Percentiles rank a stretch among this genome's conserved stretches.
Evolutionary conservation across 2,113 vertebrate genomes (phyloP).

Genomic region (Pituophis catenifer): DNA sequence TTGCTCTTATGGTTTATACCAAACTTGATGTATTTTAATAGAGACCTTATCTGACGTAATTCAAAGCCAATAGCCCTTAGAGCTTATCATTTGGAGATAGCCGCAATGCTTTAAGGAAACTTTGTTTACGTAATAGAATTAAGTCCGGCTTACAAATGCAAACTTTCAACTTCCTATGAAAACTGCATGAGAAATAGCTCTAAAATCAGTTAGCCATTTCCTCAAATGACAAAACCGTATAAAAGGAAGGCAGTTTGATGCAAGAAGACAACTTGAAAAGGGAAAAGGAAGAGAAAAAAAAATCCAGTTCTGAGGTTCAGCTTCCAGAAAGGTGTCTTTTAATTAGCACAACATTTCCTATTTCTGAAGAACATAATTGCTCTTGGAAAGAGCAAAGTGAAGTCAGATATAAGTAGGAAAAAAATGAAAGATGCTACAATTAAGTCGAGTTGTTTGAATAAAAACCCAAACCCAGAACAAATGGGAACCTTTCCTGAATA

Average conservation of each 20-base stretch:
- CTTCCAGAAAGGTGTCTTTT: slow-evolving; percentile 53
- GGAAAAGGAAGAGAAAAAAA: slow-evolving; percentile 29
- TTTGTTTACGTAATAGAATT: slow-evolving; percentile 41
- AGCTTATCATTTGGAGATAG: not conserved
- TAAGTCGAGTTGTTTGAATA: slow-evolving; percentile 23
- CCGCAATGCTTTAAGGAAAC: slow-evolving; percentile 13
- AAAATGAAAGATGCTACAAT: not conserved
- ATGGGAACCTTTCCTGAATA: not conserved
- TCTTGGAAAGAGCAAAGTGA: slow-evolving; percentile 52
- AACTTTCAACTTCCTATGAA: slow-evolving; percentile 39
- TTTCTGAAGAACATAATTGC: slow-evolving; percentile 32
- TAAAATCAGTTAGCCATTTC: not conserved
- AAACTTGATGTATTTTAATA: slow-evolving; percentile 25
- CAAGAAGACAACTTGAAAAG: slow-evolving; percentile 55
- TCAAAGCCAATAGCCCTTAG: not conserved
- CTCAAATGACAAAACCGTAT: not conserved
- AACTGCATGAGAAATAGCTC: slow-evolving; percentile 17
- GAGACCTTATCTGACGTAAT: slow-evolving; percentile 1
- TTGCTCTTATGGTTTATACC: slow-evolving; percentile 17
- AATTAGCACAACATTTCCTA: slow-evolving; percentile 58
- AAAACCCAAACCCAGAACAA: not conserved
- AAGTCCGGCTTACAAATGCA: slow-evolving; percentile 27
- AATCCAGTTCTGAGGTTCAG: slow-evolving; percentile 34
- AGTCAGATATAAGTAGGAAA: slow-evolving; percentile 8
- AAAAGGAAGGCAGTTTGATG: slow-evolving; percentile 35